Evolutionary conservation across 2,797 vertebrate genomes (phyloP).

Genomic region (Lepidocolaptes lacrymiger): DNA sequence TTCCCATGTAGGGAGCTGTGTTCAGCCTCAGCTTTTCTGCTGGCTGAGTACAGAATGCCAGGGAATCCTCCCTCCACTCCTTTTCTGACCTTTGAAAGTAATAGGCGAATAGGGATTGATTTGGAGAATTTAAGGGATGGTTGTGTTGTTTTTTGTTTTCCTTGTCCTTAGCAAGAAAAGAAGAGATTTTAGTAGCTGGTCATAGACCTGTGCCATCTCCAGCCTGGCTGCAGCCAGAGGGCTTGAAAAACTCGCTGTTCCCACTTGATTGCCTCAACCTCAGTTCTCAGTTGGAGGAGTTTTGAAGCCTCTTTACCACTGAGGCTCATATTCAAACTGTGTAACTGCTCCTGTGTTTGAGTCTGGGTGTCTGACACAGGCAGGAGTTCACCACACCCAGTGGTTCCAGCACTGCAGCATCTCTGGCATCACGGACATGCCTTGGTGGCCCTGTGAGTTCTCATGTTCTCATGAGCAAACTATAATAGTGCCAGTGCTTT

Average conservation of each 20-base stretch:
- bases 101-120: slow-evolving; percentile 30
- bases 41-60: background rate
- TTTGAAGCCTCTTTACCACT: background rate
- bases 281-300: background rate
- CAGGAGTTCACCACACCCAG: background rate
- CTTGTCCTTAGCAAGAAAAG: background rate
- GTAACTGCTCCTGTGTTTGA: background rate
- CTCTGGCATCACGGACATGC: background rate
- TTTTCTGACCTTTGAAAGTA: slow-evolving; percentile 12
- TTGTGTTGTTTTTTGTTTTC: background rate
- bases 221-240: background rate
- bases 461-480: background rate
- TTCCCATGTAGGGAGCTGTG: background rate
- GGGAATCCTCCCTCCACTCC: background rate
- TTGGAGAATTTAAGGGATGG: slow-evolving; percentile 6
- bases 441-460: background rate
- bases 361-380: background rate
- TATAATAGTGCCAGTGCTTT: background rate
- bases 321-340: background rate
- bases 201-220: background rate
- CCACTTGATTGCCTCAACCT: background rate
- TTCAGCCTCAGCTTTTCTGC: background rate
- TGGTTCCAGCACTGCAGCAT: background rate
- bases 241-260: background rate
- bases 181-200: background rate